Evolutionary conservation across 2,113 vertebrate species (phyloP).

Genomic region (Petrocephalus zakoni): DNA sequence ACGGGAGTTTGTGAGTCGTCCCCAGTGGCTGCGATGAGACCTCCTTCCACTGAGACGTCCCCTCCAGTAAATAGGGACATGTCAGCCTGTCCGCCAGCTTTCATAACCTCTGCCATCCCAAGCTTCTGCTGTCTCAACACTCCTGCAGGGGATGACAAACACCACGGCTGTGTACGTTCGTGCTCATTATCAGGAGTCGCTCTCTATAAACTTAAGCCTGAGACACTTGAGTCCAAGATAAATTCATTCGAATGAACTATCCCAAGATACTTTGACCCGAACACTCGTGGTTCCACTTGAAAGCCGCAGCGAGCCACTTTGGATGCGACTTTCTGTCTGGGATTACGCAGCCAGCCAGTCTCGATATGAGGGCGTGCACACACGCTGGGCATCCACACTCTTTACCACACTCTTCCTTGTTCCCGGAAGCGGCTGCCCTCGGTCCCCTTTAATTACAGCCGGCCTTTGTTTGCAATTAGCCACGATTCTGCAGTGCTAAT

Average conservation of each 20-base stretch:
- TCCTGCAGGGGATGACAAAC: neutral
- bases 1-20: neutral
- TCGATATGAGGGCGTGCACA: neutral
- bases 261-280: neutral
- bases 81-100: neutral
- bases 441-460: neutral
- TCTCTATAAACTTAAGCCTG: slow-evolving; percentile 14
- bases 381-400: neutral
- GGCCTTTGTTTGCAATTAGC: slow-evolving; percentile 1
- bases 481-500: slow-evolving; percentile 7
- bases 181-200: slow-evolving; percentile 8
- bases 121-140: neutral
- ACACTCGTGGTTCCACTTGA: slow-evolving; percentile 6
- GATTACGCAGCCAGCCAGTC: neutral
- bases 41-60: neutral
- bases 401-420: neutral
- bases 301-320: neutral
- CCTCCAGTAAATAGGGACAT: neutral
- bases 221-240: neutral
- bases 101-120: neutral
- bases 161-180: slow-evolving; percentile 6
- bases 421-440: neutral
- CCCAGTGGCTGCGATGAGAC: neutral
- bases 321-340: neutral
- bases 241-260: neutral